These are phyloP conservation scores for Prionailurus bengalensis DNA, from an alignment of 2,113 vertebrate genomes.

Conservation along the genomic window DNA sequence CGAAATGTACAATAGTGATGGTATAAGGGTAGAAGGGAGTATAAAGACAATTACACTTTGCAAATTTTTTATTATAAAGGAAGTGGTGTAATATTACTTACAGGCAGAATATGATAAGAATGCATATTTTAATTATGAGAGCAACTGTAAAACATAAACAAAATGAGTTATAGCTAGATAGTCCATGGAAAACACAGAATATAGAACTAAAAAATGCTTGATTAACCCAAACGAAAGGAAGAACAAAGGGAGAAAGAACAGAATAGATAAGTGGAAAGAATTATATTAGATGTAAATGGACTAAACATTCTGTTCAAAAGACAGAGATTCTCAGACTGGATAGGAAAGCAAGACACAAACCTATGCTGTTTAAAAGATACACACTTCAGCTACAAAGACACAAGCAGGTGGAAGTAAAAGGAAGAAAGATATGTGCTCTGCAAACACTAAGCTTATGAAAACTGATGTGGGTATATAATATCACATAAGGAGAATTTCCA, in stretches of 20 bases:
- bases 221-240: neutral
- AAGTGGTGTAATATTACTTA: neutral
- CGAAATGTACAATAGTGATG: slow-evolving; percentile 6
- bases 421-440: neutral
- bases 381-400: slow-evolving; percentile 10
- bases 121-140: neutral
- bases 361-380: slow-evolving; percentile 4
- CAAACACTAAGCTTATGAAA: neutral
- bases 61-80: neutral
- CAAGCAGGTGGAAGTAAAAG: neutral
- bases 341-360: neutral
- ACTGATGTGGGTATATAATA: neutral
- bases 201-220: neutral
- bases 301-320: slow-evolving; percentile 50
- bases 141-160: neutral
- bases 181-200: neutral
- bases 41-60: neutral
- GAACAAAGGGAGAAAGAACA: neutral
- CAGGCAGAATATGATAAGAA: neutral
- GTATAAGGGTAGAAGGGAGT: neutral
- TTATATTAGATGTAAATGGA: slow-evolving; percentile 56
- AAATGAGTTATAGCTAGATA: neutral
- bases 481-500: neutral
- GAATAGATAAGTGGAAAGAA: neutral
- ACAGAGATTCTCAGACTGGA: slow-evolving; percentile 12